Conservation (phyloP, 2,888 invertebrate genomes). For the Fissipunctia ypsillon region DNA sequence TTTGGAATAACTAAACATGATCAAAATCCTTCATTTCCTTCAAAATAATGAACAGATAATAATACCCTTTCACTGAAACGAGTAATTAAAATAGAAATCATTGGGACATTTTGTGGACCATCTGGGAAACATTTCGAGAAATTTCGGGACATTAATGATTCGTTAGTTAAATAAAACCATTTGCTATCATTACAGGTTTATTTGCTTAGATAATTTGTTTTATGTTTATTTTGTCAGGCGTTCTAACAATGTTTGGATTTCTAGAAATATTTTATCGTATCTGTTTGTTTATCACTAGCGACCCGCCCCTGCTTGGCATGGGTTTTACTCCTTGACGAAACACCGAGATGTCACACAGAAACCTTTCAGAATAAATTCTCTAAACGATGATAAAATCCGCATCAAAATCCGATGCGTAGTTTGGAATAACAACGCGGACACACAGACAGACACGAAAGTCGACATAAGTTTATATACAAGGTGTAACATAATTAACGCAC, state of each 20-base stretch:
- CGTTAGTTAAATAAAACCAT: neutral
- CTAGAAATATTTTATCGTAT: neutral
- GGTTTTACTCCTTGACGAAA: neutral
- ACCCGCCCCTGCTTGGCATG: neutral
- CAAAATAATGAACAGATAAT: conserved; percentile 19
- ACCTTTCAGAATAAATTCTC: neutral
- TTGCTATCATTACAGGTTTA: neutral
- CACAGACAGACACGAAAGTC: too few relatives aligned
- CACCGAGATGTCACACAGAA: neutral
- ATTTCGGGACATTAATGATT: neutral
- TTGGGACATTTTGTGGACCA: conserved; percentile 18
- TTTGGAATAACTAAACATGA: neutral
- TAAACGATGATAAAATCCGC: too few relatives aligned
- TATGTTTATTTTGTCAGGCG: neutral
- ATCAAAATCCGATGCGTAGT: too few relatives aligned
- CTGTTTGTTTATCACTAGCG: neutral
- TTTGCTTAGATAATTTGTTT: conserved; percentile 12
- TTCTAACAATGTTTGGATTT: conserved; percentile 25
- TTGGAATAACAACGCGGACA: too few relatives aligned
- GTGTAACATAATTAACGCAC: too few relatives aligned
- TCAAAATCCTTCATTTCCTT: conserved; percentile 11
- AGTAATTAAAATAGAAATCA: conserved; percentile 32
- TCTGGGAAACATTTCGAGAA: conserved; percentile 3
- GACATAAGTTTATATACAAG: too few relatives aligned
- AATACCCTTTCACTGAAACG: conserved; percentile 8